Percentiles rank a stretch among this genome's conserved stretches.
phyloP scores from a whole-genome alignment of 2,113 vertebrate genomes.

The Cheilinus undulatus region DNA sequence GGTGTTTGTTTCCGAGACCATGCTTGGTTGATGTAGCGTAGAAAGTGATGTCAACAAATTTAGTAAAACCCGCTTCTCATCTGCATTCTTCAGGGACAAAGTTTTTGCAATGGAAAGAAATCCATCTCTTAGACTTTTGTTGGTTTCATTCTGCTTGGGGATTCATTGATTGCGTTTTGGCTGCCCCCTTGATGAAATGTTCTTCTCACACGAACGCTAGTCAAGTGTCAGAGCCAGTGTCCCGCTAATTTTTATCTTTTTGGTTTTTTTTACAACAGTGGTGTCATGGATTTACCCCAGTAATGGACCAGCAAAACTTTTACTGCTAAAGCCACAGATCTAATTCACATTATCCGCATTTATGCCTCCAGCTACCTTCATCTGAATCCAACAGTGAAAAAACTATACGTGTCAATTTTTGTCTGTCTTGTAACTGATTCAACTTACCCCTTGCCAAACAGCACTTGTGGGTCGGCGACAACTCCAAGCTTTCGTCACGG shows the following conservation, averaged over 20 bases:
- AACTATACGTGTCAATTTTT: background rate
- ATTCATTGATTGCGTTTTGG: constrained; percentile 74
- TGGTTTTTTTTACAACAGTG: background rate
- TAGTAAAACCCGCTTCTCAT: constrained; percentile 4
- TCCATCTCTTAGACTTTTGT: constrained; percentile 17
- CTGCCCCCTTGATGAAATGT: constrained; percentile 13
- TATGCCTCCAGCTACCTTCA: background rate
- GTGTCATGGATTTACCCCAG: constrained; percentile 1
- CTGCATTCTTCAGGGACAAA: constrained; percentile 24
- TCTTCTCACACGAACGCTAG: constrained; percentile 26
- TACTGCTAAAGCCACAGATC: background rate
- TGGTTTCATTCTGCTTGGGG: constrained; percentile 28
- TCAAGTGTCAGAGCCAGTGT: constrained; percentile 27
- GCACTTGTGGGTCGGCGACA: background rate
- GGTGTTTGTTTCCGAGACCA: constrained; percentile 25
- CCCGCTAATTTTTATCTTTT: background rate
- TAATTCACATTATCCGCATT: background rate
- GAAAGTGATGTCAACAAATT: constrained; percentile 22
- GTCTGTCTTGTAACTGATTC: background rate
- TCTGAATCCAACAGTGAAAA: background rate
- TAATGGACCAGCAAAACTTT: background rate
- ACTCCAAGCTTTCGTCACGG: background rate
- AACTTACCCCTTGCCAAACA: background rate
- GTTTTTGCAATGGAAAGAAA: constrained; percentile 45
- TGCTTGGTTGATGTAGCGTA: constrained; percentile 4